Base-by-base conservation (phyloP, 2,113 vertebrate species). In the Anarhynchus alexandrinus region DNA sequence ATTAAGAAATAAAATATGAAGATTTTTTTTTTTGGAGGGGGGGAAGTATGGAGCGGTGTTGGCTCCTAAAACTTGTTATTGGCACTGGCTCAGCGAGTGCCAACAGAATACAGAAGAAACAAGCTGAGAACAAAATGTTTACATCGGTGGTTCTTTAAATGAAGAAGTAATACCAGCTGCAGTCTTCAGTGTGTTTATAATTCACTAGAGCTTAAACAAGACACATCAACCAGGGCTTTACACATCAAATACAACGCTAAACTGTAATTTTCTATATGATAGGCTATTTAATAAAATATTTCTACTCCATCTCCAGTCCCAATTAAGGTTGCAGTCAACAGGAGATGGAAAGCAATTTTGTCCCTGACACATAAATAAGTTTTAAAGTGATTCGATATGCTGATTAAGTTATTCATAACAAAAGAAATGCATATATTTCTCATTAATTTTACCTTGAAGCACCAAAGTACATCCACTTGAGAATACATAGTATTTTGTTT, bases 81-180 rank as follows among this genome's bases (percentile, higher is more conserved):
- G 54, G 42, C 82, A 65, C 32, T 15, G 32, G n/a, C 72, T 93
- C 78, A 82, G 58, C 65, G 54, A 86, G 20, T 71, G 77, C 34
- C 43, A 42, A 71, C 30, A 93, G 73, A 87, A 85, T 54, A 54
- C 19, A 32, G 45, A 27, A 73, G 40, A 86, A 81, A 29, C n/a
- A 91, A 88, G 25, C 52, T 85, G 83, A 88, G 73, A 94, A 90
- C 36, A 88, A 82, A 61, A 72, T 42, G 25, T 90, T 95, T 82
- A 62, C 47, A 61, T 72, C 58, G 42, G 23, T 82, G 18, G 30
- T 49, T 88, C 74, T 94, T 89, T 92, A 90, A 73, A 87, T 51
- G 43, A 70, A 77, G 59, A 73, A 91, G 57, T 72, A 84, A 64
- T 65, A 67, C 57, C 26, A 71, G 38, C 78, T 71, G 32, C 57